Evolutionary conservation across 2,113 vertebrate species (phyloP), one percentile per base, ranked within the genome.

Genomic region (Pollimyrus isidori): DNA sequence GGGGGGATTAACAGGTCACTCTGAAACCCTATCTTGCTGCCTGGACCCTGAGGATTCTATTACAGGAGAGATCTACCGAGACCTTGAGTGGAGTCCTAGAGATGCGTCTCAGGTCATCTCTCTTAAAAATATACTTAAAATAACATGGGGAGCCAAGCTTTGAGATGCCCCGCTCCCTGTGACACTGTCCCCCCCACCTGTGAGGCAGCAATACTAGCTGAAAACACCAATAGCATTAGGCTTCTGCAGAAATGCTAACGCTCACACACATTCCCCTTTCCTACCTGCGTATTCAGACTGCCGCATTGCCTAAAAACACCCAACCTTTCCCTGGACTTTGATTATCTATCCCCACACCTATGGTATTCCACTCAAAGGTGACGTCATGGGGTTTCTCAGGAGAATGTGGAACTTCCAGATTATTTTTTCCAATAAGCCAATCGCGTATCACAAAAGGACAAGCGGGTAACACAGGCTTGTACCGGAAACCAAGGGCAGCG

Each of bases 1-100:
- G 93, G 92, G 93, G 93, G 92, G 87, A 95, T 95, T 93, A 95
- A 94, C 94, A 93, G 94, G 94, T 94, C 93, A 87, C 95, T 95
- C 93, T 95, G 95, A 95, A 96, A 95, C 95, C 90, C 91, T 91
- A 95, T 94, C 95, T 83, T 90, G 89, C 92, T 7, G 93, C 90
- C 90, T 93, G 93, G 93, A 94, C 92, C 92, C 52, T 85, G 91
- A 94, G 92, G 93, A 94, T 96, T 94, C 94, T 93, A 93, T 95
- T 95, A 95, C 95, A 93, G 91, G 94, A 94, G 93, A 94, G 92
- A 92, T 92, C 6, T 92, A 94, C 88, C 49, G 92, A 93, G 93
- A 94, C 93, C 91, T 90, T 84, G 50, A 91, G 91, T 30, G 48
- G 53, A 26, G 56, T 73, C 39, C 21, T 7, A 26, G 15, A 49